Percentiles rank a stretch among this genome's conserved stretches.
Evolutionary conservation across 2,113 vertebrate species (phyloP).

Genomic region (Scophthalmus maximus): DNA sequence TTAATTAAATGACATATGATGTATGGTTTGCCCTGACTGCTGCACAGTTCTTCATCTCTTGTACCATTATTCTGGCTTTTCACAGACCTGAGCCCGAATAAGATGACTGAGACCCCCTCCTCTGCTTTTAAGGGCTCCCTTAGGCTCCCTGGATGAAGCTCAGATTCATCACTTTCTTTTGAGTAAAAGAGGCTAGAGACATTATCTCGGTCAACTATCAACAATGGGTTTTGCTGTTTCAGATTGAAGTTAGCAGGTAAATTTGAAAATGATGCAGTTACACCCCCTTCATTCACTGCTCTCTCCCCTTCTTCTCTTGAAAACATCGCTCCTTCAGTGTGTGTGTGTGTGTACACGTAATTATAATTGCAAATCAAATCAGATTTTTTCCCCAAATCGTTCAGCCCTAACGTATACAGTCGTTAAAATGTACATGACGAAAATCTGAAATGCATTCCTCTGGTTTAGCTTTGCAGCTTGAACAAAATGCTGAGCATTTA

Average conservation of each 20-base stretch:
- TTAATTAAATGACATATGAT: conserved; percentile 68
- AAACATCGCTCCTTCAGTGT: too few relatives aligned
- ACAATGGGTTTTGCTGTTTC: conserved; percentile 24
- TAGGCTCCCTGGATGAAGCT: conserved; percentile 32
- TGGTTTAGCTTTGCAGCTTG: background rate
- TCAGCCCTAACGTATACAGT: background rate
- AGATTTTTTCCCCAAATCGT: too few relatives aligned
- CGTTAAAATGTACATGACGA: background rate
- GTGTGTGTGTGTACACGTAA: too few relatives aligned
- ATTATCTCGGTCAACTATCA: conserved; percentile 34
- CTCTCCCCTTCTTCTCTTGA: too few relatives aligned
- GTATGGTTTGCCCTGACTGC: conserved; percentile 17
- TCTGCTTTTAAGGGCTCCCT: conserved; percentile 28
- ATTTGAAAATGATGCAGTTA: too few relatives aligned
- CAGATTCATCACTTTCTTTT: conserved; percentile 43
- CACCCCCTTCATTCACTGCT: too few relatives aligned
- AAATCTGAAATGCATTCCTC: background rate
- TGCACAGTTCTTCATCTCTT: conserved; percentile 31
- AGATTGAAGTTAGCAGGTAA: too few relatives aligned
- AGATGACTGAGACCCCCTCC: conserved; percentile 40
- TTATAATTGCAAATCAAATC: too few relatives aligned
- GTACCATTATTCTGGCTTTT: conserved; percentile 44
- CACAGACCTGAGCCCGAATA: conserved; percentile 37
- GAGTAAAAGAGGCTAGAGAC: conserved; percentile 16
- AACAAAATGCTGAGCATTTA: conserved; percentile 11